Conservation (phyloP, 2,113 vertebrate species). For the Pelecanus crispus region DNA sequence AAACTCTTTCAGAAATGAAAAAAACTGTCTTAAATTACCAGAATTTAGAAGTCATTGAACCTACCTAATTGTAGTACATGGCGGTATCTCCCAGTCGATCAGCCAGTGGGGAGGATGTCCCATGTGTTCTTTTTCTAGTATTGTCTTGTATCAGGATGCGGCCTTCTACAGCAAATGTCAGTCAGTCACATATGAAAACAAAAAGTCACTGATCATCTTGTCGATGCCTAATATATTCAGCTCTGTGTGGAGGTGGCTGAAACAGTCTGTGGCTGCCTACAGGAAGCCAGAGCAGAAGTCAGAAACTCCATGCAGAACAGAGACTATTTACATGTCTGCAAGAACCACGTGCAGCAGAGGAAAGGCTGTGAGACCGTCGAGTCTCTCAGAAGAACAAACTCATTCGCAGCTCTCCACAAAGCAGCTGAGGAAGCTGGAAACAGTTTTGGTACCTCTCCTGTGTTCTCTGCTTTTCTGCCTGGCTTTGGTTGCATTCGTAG, state of each 20-base stretch:
- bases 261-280: background rate
- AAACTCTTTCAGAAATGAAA: background rate
- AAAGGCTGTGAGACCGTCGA: background rate
- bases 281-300: background rate
- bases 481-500: background rate
- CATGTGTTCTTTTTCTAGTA: accelerated
- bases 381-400: background rate
- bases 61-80: background rate
- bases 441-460: background rate
- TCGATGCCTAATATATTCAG: background rate
- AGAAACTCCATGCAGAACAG: background rate
- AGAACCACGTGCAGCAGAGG: accelerated
- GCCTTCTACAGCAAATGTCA: background rate
- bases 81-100: background rate
- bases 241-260: background rate
- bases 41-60: background rate
- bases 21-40: background rate
- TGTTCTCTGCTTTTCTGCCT: background rate
- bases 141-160: background rate
- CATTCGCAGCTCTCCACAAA: background rate
- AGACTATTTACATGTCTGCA: background rate
- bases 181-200: background rate
- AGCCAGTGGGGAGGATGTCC: background rate
- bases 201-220: background rate
- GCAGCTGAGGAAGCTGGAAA: background rate